Evolutionary conservation across 2,888 invertebrate species (phyloP), one percentile per base, ranked within the genome.

Genomic region (Yponomeuta cagnagella): DNA sequence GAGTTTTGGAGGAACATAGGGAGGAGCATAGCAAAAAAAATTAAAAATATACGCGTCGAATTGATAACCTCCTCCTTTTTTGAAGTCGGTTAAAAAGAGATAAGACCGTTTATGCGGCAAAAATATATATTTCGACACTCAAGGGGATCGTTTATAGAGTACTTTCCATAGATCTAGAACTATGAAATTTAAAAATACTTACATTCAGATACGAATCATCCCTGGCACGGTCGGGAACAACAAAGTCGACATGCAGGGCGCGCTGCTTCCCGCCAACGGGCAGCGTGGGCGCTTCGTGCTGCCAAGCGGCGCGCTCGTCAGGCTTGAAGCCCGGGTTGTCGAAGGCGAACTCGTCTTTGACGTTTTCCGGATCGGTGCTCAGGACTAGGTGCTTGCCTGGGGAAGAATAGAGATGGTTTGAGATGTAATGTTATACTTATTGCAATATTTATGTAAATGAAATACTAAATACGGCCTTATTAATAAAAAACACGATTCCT

Each of bases 261-360:
- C 86, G 85, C 0, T 81, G 82, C 77, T 84, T 93, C 75, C 88
- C 88, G 0, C 88, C 84, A 1, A 90, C 77, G 0, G 91, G 91
- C 37, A 92, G 76, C 2, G 92, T 92, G 0, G 91, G 90, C 0
- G 92, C 92, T 69, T 90, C 90, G 70, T 90, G 87, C 74, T 88
- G 87, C 92, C 92, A 92, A 69, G 83, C 83, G n/a, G 48, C 48
- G 5, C 86, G 78, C 77, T 90, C 91, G 1, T 90, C 90, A 73
- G 89, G 87, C 67, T 94, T 94, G 92, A 96, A 96, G 72, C 96
- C 96, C 30, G 96, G 96, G 90, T 96, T 96, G 86, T 96, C 96
- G 84, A 96, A 96, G 0, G 96, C 96, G 82, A 95, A 96, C 76
- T 95, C 95, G 76, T 94, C 94, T 75, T 95, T 95, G n/a, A 95